Conservation (phyloP, 2,888 invertebrate genomes). For the Brachyptera risi region DNA sequence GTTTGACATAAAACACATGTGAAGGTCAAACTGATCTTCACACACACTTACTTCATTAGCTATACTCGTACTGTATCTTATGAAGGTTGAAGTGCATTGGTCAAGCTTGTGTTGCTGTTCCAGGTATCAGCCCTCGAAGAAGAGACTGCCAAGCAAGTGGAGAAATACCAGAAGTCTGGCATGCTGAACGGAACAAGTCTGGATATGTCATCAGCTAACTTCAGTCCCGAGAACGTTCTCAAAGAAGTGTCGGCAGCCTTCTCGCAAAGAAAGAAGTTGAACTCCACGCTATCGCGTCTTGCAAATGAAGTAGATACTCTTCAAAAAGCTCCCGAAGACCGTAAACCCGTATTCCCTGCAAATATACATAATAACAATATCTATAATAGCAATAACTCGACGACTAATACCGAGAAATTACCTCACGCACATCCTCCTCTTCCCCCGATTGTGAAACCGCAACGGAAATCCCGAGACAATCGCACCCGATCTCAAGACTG, state of each 20-base stretch:
- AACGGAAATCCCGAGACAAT: slow-evolving; percentile 65
- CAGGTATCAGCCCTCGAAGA: slow-evolving; percentile 65
- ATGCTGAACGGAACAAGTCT: slow-evolving; percentile 32
- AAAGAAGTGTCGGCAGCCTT: slow-evolving; percentile 83
- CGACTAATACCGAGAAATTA: slow-evolving; percentile 38
- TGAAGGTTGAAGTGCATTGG: too few species aligned
- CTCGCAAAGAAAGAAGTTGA: slow-evolving; percentile 77
- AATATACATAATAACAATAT: slow-evolving; percentile 44
- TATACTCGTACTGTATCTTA: too few species aligned
- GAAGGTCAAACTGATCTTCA: too few species aligned
- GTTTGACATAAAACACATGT: too few species aligned
- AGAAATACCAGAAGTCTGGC: slow-evolving; percentile 56
- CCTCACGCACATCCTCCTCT: slow-evolving; percentile 27
- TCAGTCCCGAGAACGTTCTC: slow-evolving; percentile 76
- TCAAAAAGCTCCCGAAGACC: slow-evolving; percentile 66
- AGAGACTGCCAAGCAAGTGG: slow-evolving; percentile 69
- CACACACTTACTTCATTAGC: too few species aligned
- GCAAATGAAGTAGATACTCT: slow-evolving; percentile 73
- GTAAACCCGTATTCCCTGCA: slow-evolving; percentile 49
- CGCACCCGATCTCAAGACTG: slow-evolving; percentile 83
- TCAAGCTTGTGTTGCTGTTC: too few species aligned
- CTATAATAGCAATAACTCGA: slow-evolving; percentile 39
- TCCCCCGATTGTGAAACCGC: slow-evolving; percentile 32
- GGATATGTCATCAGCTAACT: slow-evolving; percentile 51
- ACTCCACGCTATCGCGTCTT: slow-evolving; percentile 70